Percentiles rank a stretch among this genome's conserved stretches.
These are phyloP conservation scores for Lithophane leautieri DNA, from an alignment of 2,888 invertebrate genomes.

Conservation along the genomic window DNA sequence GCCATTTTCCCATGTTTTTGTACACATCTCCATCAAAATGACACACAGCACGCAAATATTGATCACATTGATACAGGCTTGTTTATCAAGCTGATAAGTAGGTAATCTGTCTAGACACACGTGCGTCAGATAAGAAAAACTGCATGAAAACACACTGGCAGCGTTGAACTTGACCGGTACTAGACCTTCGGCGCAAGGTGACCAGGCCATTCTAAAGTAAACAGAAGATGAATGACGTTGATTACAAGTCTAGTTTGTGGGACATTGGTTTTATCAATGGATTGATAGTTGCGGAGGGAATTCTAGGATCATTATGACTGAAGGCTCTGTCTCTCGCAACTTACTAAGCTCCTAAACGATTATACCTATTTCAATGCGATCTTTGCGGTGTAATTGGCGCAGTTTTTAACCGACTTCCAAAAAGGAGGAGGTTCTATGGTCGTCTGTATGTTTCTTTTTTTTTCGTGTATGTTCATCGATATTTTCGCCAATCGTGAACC, in stretches of 20 bases:
- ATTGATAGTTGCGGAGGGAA: neutral
- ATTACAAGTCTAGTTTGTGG: neutral
- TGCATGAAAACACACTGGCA: slow-evolving; percentile 14
- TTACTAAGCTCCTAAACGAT: neutral
- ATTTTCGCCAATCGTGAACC: no score
- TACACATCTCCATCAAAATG: neutral
- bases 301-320: neutral
- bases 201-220: slow-evolving; percentile 42
- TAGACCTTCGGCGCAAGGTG: slow-evolving; percentile 65
- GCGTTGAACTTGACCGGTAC: slow-evolving; percentile 69
- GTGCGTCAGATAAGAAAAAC: slow-evolving; percentile 41
- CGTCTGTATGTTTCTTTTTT: no score
- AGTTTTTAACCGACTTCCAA: no score
- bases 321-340: neutral
- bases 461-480: no score
- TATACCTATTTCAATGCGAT: neutral
- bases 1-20: neutral
- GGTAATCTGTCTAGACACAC: slow-evolving; percentile 51
- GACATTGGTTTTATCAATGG: slow-evolving; percentile 1
- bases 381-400: no score
- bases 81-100: slow-evolving; percentile 47
- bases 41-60: slow-evolving; percentile 29
- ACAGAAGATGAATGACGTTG: slow-evolving; percentile 21
- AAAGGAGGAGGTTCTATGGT: no score
- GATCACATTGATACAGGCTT: slow-evolving; percentile 12